Percentiles rank a stretch among this genome's conserved stretches.
phyloP scores from a whole-genome alignment of 2,888 invertebrate genomes.

The Endotricha flammealis region DNA sequence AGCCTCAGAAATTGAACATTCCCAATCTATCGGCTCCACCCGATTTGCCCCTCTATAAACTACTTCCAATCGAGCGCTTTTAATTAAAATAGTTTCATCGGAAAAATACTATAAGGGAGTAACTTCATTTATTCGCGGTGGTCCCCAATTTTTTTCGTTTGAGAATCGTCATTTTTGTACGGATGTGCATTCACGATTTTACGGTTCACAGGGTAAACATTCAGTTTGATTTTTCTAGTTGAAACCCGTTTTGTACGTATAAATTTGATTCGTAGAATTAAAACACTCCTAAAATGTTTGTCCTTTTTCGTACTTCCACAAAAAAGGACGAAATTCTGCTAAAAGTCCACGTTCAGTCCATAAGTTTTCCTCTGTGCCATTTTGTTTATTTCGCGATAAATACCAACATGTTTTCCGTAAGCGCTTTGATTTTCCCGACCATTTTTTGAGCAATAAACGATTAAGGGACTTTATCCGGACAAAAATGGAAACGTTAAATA shows the following conservation, averaged over 20 bases:
- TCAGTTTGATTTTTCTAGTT: conserved; percentile 6
- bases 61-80: conserved; percentile 57
- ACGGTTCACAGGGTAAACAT: conserved; percentile 16
- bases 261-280: conserved; percentile 10
- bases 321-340: conserved; percentile 3
- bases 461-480: conserved; percentile 4
- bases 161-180: conserved; percentile 23
- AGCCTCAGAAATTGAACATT: conserved; percentile 58
- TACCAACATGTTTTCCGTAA: conserved; percentile 2
- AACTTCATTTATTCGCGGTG: conserved; percentile 39
- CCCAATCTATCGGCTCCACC: conserved; percentile 57
- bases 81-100: conserved; percentile 71
- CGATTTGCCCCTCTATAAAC: conserved; percentile 64
- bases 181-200: conserved; percentile 22
- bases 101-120: conserved; percentile 54
- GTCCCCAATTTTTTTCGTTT: conserved; percentile 27
- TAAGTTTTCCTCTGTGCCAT: conserved; percentile 7
- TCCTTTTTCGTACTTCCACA: background rate
- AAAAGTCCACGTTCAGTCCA: conserved; percentile 2
- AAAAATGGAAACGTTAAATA: conserved; percentile 10
- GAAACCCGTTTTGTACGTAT: conserved; percentile 1
- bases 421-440: conserved; percentile 8
- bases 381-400: conserved; percentile 4
- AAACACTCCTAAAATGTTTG: conserved; percentile 4
- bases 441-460: conserved; percentile 7